A percentile compares a stretch with the other conserved stretches of the same genome.
Conservation (phyloP, 2,888 invertebrate species). For the Nomada fucata region DNA sequence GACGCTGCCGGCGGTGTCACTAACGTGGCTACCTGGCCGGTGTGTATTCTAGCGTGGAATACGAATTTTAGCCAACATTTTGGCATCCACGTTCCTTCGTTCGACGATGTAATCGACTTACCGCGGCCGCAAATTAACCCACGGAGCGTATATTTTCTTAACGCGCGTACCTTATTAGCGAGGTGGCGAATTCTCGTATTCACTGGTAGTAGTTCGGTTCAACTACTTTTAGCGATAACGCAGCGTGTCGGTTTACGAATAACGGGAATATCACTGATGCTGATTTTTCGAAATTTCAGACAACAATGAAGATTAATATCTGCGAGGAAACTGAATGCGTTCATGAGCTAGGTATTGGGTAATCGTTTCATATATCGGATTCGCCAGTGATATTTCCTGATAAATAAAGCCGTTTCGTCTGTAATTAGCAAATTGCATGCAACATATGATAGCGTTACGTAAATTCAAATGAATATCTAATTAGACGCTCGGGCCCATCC, state of each 20-base stretch:
- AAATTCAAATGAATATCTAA: background rate
- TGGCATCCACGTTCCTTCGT: background rate
- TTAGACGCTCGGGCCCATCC: background rate
- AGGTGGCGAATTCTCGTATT: no score
- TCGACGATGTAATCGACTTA: background rate
- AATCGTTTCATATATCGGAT: background rate
- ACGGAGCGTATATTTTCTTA: no score
- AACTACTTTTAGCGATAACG: no score
- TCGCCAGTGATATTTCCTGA: background rate
- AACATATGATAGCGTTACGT: background rate
- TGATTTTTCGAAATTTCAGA: no score
- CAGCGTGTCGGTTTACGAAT: no score
- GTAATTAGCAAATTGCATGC: background rate
- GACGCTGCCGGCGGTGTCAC: slow-evolving; percentile 5
- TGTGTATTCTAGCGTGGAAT: background rate
- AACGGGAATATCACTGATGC: no score
- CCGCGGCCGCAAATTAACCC: background rate
- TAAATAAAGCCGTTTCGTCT: background rate
- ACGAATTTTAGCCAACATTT: background rate
- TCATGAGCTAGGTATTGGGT: background rate
- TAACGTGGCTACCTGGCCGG: slow-evolving; percentile 5
- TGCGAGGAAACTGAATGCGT: background rate
- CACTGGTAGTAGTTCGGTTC: no score
- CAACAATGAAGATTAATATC: no score
- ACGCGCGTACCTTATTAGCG: no score